phyloP scores from a whole-genome alignment of 2,113 vertebrate genomes.

The Desmodus rotundus region DNA sequence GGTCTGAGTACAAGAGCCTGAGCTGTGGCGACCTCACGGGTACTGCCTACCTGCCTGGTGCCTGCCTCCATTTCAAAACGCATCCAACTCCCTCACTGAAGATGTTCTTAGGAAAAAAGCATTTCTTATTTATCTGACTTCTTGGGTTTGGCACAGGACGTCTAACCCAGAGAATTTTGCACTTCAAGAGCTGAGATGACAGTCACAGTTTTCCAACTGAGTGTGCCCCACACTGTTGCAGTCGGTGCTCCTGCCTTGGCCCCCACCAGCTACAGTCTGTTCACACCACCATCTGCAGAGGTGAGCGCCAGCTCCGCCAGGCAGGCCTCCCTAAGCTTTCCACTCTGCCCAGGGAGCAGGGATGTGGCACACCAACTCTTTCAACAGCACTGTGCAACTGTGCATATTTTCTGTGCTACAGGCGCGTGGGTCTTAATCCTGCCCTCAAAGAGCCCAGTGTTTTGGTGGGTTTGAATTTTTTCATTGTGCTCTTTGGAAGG shows the following conservation, averaged over 20 bases:
- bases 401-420: no score
- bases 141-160: neutral
- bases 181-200: neutral
- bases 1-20: neutral
- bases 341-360: neutral
- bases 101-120: neutral
- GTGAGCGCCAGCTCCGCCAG: neutral
- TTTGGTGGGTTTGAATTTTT: neutral
- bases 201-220: neutral
- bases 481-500: neutral
- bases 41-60: neutral
- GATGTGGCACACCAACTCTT: no score
- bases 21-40: rapidly evolving
- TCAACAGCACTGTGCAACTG: neutral
- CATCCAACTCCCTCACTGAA: neutral
- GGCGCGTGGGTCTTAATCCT: neutral
- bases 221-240: neutral
- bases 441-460: neutral
- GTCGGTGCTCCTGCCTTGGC: neutral
- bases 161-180: neutral
- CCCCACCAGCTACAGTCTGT: neutral
- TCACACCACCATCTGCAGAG: neutral
- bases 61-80: neutral
- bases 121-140: neutral
- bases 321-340: neutral